Percentiles rank a stretch among this genome's conserved stretches.
Evolutionary conservation across 2,888 invertebrate genomes (phyloP).

Genomic region (Trachelus tabidus): DNA sequence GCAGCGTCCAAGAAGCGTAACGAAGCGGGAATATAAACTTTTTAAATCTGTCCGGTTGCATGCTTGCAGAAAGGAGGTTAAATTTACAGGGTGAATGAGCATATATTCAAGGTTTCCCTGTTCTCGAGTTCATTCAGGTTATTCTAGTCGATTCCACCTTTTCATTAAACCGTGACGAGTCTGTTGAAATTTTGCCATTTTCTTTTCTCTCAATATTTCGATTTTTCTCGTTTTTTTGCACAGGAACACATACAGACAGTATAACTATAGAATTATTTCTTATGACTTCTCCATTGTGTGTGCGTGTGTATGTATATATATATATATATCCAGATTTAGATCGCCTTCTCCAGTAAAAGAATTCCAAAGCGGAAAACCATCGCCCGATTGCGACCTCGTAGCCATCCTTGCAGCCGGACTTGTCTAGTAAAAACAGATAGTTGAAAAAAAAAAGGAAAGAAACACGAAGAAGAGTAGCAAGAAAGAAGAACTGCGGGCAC

Average conservation of each 20-base stretch:
- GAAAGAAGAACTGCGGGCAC: neutral
- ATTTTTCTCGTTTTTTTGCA: neutral
- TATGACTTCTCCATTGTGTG: neutral
- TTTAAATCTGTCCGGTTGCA: constrained; percentile 32
- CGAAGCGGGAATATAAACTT: constrained; percentile 24
- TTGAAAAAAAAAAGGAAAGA: neutral
- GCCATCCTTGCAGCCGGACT: constrained; percentile 20
- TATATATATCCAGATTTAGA: neutral
- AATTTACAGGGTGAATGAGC: constrained; percentile 27
- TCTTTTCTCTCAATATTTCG: neutral
- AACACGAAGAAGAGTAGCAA: constrained; percentile 1
- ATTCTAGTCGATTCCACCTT: constrained; percentile 23
- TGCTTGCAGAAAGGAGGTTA: constrained; percentile 32
- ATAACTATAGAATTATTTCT: neutral
- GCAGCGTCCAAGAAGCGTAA: constrained; percentile 25
- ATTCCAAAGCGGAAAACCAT: neutral
- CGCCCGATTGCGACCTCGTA: constrained; percentile 14
- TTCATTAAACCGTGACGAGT: neutral
- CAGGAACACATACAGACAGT: constrained; percentile 41
- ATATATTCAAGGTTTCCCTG: constrained; percentile 25
- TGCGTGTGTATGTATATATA: neutral
- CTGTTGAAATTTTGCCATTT: too few species aligned
- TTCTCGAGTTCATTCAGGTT: constrained; percentile 14
- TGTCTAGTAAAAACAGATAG: neutral
- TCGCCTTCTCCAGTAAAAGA: neutral